Percentiles rank a stretch among this genome's conserved stretches.
phyloP scores from a whole-genome alignment of 2,797 vertebrate species.

The Zenarchopterus dispar region DNA sequence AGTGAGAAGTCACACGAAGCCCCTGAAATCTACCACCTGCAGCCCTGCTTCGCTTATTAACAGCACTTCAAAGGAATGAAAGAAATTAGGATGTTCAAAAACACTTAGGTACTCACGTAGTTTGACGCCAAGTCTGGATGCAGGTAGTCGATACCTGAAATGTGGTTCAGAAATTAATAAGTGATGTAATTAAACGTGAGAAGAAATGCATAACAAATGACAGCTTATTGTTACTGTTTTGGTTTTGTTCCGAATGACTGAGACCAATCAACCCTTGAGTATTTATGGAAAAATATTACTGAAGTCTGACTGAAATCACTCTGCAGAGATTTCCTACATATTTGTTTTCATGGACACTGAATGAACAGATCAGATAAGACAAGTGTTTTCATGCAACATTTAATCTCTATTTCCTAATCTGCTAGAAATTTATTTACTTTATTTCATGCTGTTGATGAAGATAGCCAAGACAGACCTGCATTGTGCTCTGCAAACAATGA shows the following conservation, averaged over 20 bases:
- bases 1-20: conserved; percentile 32
- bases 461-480: too few relatives aligned
- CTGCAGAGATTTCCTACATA: too few relatives aligned
- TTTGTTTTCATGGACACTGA: background rate
- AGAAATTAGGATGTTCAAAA: conserved; percentile 34
- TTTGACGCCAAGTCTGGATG: conserved; percentile 97
- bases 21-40: conserved; percentile 44
- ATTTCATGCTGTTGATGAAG: too few relatives aligned
- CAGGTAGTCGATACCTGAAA: conserved; percentile 97
- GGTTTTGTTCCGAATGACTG: background rate
- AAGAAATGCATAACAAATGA: conserved; percentile 9
- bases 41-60: conserved; percentile 34
- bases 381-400: background rate
- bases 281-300: background rate
- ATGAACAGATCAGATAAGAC: too few relatives aligned
- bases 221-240: background rate
- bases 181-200: conserved; percentile 22
- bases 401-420: background rate
- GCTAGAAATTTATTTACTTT: background rate
- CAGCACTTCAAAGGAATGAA: conserved; percentile 32
- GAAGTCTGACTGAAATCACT: background rate
- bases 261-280: background rate
- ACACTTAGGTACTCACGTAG: conserved; percentile 91
- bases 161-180: conserved; percentile 56
- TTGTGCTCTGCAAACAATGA: too few relatives aligned